Percentiles rank a stretch among this genome's conserved stretches.
phyloP scores from a whole-genome alignment of 1,140 invertebrate species.

The Drosophila repletoides region DNA sequence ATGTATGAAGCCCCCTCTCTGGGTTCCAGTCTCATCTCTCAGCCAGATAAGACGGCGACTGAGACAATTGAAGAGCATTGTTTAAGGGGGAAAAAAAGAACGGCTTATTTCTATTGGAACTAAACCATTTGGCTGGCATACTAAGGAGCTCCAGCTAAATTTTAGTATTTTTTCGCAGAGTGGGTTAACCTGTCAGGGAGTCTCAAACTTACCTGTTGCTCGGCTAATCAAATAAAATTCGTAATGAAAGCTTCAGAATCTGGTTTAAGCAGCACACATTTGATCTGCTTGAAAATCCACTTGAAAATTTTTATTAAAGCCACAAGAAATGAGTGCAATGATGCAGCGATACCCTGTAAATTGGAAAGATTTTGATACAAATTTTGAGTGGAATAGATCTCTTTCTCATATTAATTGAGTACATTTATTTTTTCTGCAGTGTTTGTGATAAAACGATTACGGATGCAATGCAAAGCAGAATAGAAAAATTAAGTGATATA shows the following conservation, averaged over 20 bases:
- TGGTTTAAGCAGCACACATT: slow-evolving; percentile 30
- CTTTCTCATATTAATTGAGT: too few relatives aligned
- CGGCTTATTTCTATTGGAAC: too few relatives aligned
- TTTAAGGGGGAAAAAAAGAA: too few relatives aligned
- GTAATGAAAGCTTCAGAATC: slow-evolving; percentile 38
- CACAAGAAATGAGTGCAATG: background rate
- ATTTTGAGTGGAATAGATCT: too few relatives aligned
- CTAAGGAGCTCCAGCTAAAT: background rate
- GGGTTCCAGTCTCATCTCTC: background rate
- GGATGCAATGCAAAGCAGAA: too few relatives aligned
- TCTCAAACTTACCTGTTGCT: slow-evolving; percentile 3
- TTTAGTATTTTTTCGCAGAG: background rate
- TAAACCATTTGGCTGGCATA: background rate
- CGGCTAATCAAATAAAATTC: slow-evolving; percentile 38
- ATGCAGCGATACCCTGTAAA: background rate
- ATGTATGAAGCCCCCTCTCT: background rate
- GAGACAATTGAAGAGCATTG: slow-evolving; percentile 6
- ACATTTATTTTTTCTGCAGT: too few relatives aligned
- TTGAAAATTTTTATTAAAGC: slow-evolving; percentile 11
- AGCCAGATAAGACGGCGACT: slow-evolving; percentile 3
- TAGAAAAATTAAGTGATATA: background rate
- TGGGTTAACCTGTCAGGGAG: slow-evolving; percentile 23
- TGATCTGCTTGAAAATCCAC: slow-evolving; percentile 17
- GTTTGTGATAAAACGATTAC: too few relatives aligned
- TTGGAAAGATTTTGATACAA: too few relatives aligned